Conservation (phyloP, 1,140 invertebrate species). For the Drosophila repleta region DNA sequence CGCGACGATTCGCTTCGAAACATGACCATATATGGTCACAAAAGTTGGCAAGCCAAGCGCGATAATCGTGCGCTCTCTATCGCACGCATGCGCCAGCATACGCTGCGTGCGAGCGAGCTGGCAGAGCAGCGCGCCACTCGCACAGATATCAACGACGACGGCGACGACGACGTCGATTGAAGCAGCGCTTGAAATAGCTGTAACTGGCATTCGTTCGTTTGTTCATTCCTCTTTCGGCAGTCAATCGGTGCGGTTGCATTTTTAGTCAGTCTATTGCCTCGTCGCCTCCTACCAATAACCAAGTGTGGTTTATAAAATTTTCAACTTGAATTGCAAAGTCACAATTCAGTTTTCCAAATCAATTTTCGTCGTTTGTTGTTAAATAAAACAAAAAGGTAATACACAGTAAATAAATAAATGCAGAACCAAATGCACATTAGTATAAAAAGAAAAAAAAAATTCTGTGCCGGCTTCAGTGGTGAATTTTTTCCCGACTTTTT, state of each 20-base stretch:
- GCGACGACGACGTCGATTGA: constrained; percentile 43
- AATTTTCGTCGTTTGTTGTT: constrained; percentile 42
- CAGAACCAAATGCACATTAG: background rate
- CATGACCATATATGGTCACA: constrained; percentile 84
- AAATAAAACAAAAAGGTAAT: constrained; percentile 40
- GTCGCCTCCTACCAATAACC: constrained; percentile 45
- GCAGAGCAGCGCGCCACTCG: constrained; percentile 25
- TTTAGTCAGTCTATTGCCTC: constrained; percentile 42
- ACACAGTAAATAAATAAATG: background rate
- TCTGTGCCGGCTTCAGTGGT: constrained; percentile 45
- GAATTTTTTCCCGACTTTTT: constrained; percentile 36
- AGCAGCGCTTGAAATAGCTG: constrained; percentile 60
- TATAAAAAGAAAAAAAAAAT: background rate
- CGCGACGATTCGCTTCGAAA: constrained; percentile 69
- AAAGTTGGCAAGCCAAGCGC: constrained; percentile 65
- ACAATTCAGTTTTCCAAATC: constrained; percentile 36
- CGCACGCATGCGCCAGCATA: constrained; percentile 52
- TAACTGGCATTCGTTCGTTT: constrained; percentile 69
- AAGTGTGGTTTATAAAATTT: constrained; percentile 37
- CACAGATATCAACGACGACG: constrained; percentile 17
- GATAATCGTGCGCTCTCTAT: constrained; percentile 62
- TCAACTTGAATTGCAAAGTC: constrained; percentile 41
- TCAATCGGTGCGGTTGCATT: constrained; percentile 69
- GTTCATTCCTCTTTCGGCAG: constrained; percentile 77
- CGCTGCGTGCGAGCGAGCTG: constrained; percentile 31